Conservation (phyloP, 2,888 invertebrate species). For the Spilosoma lubricipeda region DNA sequence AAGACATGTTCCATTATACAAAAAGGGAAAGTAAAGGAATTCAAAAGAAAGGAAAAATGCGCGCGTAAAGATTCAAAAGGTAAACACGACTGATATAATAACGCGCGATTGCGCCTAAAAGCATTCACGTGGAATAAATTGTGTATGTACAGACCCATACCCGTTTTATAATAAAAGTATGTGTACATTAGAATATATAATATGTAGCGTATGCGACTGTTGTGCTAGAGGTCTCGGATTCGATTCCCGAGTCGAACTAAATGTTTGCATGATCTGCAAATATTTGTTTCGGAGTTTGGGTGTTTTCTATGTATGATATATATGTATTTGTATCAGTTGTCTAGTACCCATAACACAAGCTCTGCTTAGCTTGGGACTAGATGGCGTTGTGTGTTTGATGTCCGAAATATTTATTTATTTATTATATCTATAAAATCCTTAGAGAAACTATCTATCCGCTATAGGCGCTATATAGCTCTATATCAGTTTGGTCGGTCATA, state of each 20-base stretch:
- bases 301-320: no score
- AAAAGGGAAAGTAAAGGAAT: not conserved
- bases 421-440: not conserved
- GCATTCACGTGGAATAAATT: constrained; percentile 8
- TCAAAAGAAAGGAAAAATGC: constrained; percentile 13
- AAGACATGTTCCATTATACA: constrained; percentile 1
- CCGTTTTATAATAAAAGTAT: not conserved
- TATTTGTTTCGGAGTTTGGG: no score
- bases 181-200: not conserved
- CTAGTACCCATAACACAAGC: no score
- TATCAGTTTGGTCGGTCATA: not conserved
- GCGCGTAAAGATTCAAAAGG: constrained; percentile 15
- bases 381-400: no score
- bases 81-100: constrained; percentile 13
- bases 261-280: no score
- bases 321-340: no score
- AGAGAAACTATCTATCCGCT: not conserved
- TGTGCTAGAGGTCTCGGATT: no score
- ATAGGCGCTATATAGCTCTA: not conserved
- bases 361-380: no score
- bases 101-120: constrained; percentile 9
- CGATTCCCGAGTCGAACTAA: no score
- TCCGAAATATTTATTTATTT: no score
- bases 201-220: no score
- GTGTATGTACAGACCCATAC: not conserved